A percentile compares a stretch with the other conserved stretches of the same genome.
Evolutionary conservation across 2,797 vertebrate species (phyloP).

Genomic region (Numenius phaeopus): DNA sequence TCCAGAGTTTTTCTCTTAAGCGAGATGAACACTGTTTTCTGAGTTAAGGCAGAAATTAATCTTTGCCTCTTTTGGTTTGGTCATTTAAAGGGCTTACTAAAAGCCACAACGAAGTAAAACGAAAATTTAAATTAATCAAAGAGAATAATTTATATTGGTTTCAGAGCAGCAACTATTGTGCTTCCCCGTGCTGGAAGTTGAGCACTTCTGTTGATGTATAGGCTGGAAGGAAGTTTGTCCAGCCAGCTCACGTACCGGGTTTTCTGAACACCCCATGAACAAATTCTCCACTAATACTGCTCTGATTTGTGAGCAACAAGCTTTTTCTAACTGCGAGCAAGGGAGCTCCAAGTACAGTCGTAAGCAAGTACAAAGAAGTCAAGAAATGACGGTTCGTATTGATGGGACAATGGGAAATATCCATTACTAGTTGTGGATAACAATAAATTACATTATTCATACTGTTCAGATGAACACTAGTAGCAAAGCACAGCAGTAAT

Average conservation of each 20-base stretch:
- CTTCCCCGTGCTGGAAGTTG: neutral
- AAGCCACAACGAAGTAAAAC: neutral
- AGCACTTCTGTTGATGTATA: neutral
- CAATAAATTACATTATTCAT: constrained; percentile 27
- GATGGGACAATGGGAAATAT: constrained; percentile 19
- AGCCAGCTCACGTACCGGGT: neutral
- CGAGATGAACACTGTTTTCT: neutral
- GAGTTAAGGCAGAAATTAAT: neutral
- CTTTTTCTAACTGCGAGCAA: neutral
- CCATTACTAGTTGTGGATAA: constrained; percentile 14
- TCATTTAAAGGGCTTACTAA: neutral
- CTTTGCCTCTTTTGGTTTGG: neutral
- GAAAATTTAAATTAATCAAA: neutral
- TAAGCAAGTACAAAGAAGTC: neutral
- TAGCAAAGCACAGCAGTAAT: constrained; percentile 63
- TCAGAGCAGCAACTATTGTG: neutral
- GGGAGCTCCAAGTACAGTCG: neutral
- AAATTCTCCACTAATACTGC: neutral
- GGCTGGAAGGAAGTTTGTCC: neutral
- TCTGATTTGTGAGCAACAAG: neutral
- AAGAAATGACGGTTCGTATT: neutral
- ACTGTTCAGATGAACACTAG: neutral
- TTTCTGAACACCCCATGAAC: neutral
- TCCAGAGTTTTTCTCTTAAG: neutral
- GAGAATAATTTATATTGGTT: neutral